Conservation (phyloP, 1,140 invertebrate genomes). For the Aethina tumida region DNA sequence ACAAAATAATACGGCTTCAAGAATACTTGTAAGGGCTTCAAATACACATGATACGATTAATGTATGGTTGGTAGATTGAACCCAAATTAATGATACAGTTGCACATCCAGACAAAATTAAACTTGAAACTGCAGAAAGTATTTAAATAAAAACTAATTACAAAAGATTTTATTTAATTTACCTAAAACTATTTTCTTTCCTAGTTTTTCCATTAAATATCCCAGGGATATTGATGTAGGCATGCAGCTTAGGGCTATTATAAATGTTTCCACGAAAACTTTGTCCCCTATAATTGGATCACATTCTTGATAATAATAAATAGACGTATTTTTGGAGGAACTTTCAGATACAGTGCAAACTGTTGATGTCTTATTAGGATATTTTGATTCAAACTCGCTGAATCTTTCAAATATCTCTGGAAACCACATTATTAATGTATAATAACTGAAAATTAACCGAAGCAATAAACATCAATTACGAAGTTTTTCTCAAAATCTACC, state of each 20-base stretch:
- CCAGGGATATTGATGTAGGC: slow-evolving; percentile 43
- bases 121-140: slow-evolving; percentile 37
- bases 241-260: slow-evolving; percentile 44
- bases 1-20: slow-evolving; percentile 47
- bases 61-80: slow-evolving; percentile 41
- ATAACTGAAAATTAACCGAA: slow-evolving; percentile 48
- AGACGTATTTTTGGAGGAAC: background rate
- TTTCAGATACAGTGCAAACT: slow-evolving; percentile 45
- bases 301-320: slow-evolving; percentile 15
- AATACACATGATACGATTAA: slow-evolving; percentile 45
- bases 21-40: slow-evolving; percentile 46
- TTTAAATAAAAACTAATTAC: background rate
- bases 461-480: no score
- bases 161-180: slow-evolving; percentile 16
- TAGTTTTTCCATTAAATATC: slow-evolving; percentile 43
- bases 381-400: slow-evolving; percentile 42
- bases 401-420: slow-evolving; percentile 53
- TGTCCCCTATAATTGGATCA: slow-evolving; percentile 34
- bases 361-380: slow-evolving; percentile 41
- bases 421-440: slow-evolving; percentile 60
- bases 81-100: slow-evolving; percentile 45
- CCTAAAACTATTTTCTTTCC: slow-evolving; percentile 45
- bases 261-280: slow-evolving; percentile 43
- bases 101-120: slow-evolving; percentile 44
- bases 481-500: no score